Evolutionary conservation across 2,113 vertebrate genomes (phyloP), one percentile per base, ranked within the genome.

Genomic region (Lipotes vexillifer): DNA sequence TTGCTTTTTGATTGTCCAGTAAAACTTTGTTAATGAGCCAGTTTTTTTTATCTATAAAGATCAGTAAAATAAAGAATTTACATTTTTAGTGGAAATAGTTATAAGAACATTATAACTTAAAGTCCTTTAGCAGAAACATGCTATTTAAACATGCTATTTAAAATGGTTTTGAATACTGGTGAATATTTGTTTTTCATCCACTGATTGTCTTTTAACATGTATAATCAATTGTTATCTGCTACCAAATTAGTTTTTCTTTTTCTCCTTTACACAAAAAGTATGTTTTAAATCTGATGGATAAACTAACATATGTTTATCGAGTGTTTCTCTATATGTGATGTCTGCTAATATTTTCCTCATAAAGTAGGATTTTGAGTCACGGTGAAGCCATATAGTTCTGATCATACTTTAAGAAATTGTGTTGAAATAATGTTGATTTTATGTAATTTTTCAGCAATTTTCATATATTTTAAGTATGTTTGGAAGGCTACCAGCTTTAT

Each of bases 161-260:
- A 87, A 94, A 90, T 96, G 27, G 66, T 95, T 90, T 96, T 52
- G 61, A 77, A 75, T 95, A 23, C 33, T 97, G 61, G 14, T 92
- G 55, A 93, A 55, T 97, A 41, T 98, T 23, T 55, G 57, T 74
- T 97, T 69, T 66, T 84, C 61, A 93, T 59, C 90, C 44, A 89
- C 97, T 98, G 97, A 97, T 98, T 41, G 87, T 98, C 97, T 97
- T 46, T 98, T 98, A 97, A 94, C 38, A 78, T 98, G 27, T 98
- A 97, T 98, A 97, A 75, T 97, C 90, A 97, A 82, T 97, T 94
- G 92, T 93, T 98, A 95, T 94, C 97, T 98, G 93, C 97, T 98
- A 97, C 92, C 95, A 96, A 91, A 95, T 98, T 97, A 98, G 90
- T 98, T 94, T 98, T 98, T 98, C 93, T 98, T 98, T 97, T 98